Evolutionary conservation across 2,113 vertebrate genomes (phyloP).

Genomic region (Chaenogobius annularis): DNA sequence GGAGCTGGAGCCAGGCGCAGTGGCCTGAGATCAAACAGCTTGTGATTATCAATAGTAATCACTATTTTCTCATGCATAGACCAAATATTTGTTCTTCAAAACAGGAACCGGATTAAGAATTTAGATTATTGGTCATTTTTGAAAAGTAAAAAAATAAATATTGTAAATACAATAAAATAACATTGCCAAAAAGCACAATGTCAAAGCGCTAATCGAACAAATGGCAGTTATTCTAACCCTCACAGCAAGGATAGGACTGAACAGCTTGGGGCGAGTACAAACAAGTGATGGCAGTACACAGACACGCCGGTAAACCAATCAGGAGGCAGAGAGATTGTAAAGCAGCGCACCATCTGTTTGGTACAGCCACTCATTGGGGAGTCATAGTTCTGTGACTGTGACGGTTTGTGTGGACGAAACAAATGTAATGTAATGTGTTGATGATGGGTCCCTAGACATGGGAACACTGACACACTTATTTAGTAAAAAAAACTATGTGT

Average conservation of each 20-base stretch:
- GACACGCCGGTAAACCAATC: conserved; percentile 61
- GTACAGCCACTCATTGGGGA: conserved; percentile 49
- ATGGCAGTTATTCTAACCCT: conserved; percentile 28
- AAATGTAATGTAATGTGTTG: conserved; percentile 10
- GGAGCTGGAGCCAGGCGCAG: conserved; percentile 66
- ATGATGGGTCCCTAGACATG: not conserved
- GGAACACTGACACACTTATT: not conserved
- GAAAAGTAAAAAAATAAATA: not conserved
- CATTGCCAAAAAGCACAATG: conserved; percentile 14
- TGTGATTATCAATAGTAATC: conserved; percentile 20
- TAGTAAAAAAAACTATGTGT: no score
- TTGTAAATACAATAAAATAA: not conserved
- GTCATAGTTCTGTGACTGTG: conserved; percentile 26
- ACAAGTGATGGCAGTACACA: conserved; percentile 56
- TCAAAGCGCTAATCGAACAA: conserved; percentile 44
- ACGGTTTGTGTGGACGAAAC: not conserved
- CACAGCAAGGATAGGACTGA: conserved; percentile 25
- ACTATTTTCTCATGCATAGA: not conserved
- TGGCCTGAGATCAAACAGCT: conserved; percentile 37
- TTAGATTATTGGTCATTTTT: not conserved
- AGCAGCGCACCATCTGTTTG: conserved; percentile 54
- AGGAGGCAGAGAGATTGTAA: conserved; percentile 59
- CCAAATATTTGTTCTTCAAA: not conserved
- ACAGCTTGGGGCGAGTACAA: conserved; percentile 60
- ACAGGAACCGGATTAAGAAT: not conserved